phyloP scores from a whole-genome alignment of 2,888 invertebrate genomes.

The Macroteleia sp. region DNA sequence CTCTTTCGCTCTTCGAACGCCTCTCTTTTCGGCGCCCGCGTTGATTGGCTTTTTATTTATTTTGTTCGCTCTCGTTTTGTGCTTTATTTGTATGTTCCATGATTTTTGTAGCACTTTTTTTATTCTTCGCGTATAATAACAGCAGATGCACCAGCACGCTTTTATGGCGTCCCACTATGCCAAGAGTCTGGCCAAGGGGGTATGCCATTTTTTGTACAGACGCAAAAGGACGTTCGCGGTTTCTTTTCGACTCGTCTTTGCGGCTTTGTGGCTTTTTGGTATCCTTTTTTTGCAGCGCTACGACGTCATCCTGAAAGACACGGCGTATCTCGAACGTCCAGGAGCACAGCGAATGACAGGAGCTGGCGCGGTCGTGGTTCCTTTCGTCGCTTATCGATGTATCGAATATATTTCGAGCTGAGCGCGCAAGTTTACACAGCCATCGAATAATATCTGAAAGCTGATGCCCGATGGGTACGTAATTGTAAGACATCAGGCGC shows the following conservation, averaged over 20 bases:
- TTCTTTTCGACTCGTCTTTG: conserved; percentile 71
- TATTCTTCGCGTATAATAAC: conserved; percentile 71
- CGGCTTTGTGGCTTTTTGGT: conserved; percentile 46
- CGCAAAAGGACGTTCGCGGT: conserved; percentile 70
- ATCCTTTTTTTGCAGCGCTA: conserved; percentile 53
- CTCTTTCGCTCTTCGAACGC: too few species aligned
- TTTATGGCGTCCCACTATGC: conserved; percentile 81
- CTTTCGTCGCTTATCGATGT: conserved; percentile 70
- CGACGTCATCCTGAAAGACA: conserved; percentile 81
- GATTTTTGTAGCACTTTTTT: conserved; percentile 37
- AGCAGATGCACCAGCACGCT: conserved; percentile 76
- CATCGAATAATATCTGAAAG: conserved; percentile 64
- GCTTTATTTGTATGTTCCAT: conserved; percentile 51
- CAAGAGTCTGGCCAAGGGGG: conserved; percentile 84
- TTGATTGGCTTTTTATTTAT: conserved; percentile 39
- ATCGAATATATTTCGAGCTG: conserved; percentile 70
- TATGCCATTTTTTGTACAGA: conserved; percentile 80
- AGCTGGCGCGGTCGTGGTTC: conserved; percentile 65
- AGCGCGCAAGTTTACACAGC: conserved; percentile 57
- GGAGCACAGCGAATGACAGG: conserved; percentile 75
- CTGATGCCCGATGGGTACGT: conserved; percentile 74
- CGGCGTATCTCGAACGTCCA: conserved; percentile 79
- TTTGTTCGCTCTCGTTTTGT: conserved; percentile 26
- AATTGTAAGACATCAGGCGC: conserved; percentile 74
- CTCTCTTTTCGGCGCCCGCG: too few species aligned